Evolutionary conservation across 2,797 vertebrate genomes (phyloP).

Genomic region (Paedocypris micromegethes): DNA sequence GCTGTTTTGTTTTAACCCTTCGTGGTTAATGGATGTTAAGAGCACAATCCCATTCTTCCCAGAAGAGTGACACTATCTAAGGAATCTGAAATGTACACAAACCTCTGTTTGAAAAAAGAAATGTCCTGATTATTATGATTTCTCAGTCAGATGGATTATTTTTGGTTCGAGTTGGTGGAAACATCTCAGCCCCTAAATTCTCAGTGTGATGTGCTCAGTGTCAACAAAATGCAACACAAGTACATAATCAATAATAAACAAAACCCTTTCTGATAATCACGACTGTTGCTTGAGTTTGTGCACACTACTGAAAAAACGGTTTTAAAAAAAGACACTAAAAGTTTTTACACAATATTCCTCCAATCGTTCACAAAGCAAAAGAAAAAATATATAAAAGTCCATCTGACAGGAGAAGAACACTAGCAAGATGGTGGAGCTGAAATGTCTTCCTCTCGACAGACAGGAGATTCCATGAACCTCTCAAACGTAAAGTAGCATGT

Average conservation of each 20-base stretch:
- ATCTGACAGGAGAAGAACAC: conserved; percentile 4
- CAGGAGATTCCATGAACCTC: conserved; percentile 48
- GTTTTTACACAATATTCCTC: no score
- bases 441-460: background rate
- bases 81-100: no score
- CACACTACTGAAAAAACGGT: background rate
- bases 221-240: conserved; percentile 8
- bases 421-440: no score
- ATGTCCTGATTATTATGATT: background rate
- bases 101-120: no score
- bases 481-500: conserved; percentile 53
- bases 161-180: no score
- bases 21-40: background rate
- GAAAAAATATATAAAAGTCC: conserved; percentile 11
- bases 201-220: conserved; percentile 16
- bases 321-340: no score
- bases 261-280: conserved; percentile 10
- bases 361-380: background rate
- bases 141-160: background rate
- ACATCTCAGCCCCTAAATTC: background rate
- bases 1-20: conserved; percentile 1
- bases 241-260: conserved; percentile 20
- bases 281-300: conserved; percentile 9
- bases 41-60: no score
- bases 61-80: no score